Percentiles rank a stretch among this genome's conserved stretches.
phyloP scores from a whole-genome alignment of 2,888 invertebrate species.

The Trachelus stipa region DNA sequence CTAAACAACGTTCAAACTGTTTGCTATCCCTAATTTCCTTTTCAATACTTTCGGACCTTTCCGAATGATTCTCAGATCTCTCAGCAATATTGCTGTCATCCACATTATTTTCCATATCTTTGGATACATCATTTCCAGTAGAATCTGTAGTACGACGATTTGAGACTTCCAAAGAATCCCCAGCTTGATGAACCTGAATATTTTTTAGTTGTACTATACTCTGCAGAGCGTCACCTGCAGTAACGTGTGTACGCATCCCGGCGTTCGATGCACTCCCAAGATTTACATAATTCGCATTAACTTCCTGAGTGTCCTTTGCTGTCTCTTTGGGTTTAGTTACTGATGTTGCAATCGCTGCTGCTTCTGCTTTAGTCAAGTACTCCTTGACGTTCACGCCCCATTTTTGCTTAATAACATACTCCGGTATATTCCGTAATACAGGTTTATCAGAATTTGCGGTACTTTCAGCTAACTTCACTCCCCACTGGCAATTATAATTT shows the following conservation, averaged over 20 bases:
- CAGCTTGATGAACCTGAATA: background rate
- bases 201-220: background rate
- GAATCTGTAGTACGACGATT: background rate
- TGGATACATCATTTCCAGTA: background rate
- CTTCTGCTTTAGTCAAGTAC: constrained; percentile 17
- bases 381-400: constrained; percentile 37
- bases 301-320: background rate
- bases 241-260: background rate
- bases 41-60: background rate
- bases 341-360: background rate
- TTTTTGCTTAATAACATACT: constrained; percentile 29
- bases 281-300: background rate
- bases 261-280: background rate
- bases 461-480: constrained; percentile 38
- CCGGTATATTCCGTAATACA: constrained; percentile 23
- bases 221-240: background rate
- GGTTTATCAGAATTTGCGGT: constrained; percentile 13
- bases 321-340: background rate
- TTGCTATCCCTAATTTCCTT: background rate
- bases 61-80: background rate
- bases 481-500: constrained; percentile 43
- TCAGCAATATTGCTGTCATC: background rate
- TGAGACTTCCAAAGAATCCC: background rate
- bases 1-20: background rate
- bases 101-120: background rate